Base-by-base conservation (phyloP, 2,113 vertebrate genomes). In the Camelus dromedarius region DNA sequence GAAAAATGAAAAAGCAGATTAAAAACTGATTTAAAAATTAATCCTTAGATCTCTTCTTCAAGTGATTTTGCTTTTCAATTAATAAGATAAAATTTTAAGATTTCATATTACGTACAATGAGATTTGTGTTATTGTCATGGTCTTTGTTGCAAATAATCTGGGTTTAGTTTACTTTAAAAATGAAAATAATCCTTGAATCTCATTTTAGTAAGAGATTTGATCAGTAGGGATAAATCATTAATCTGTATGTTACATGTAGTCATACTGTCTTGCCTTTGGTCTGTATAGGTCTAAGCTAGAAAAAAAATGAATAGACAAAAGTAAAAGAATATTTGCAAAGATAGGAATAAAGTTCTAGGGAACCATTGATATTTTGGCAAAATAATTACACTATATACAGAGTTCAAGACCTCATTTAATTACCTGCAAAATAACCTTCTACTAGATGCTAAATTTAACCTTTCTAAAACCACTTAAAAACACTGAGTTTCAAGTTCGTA, bases 1-100 rank as follows among this genome's bases (percentile, higher is more conserved):
- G 96, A 98, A 98, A 99, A 98, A 96, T 96, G 95, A 98, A 98
- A 98, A 98, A 98, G 98, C 89, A 98, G 98, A 98, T 98, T 99
- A 98, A 98, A 98, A 98, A 97, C 72, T 98, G 97, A 98, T 98
- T 98, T 98, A 98, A 98, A 98, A 98, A 98, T 97, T 98, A 98
- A 99, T 98, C 98, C 98, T 96, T 97, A 98, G 98, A 98, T 98
- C 98, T 98, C 96, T 98, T 98, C 92, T 98, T 98, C 96, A 97
- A 97, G 93, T 98, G 85, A 98, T 98, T 99, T 98, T 96, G 84
- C 70, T 96, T 98, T 98, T 98, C 98, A 98, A 97, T 98, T 98
- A 98, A 97, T 98, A 98, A 98, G 79, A 96, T 92, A 90, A 98
- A 96, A 98, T 98, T 98, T 98, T 91, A 97, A 98, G 96, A 98